These are phyloP conservation scores for Lamellibrachia satsuma DNA, from an alignment of 2,888 invertebrate genomes.

Conservation along the genomic window DNA sequence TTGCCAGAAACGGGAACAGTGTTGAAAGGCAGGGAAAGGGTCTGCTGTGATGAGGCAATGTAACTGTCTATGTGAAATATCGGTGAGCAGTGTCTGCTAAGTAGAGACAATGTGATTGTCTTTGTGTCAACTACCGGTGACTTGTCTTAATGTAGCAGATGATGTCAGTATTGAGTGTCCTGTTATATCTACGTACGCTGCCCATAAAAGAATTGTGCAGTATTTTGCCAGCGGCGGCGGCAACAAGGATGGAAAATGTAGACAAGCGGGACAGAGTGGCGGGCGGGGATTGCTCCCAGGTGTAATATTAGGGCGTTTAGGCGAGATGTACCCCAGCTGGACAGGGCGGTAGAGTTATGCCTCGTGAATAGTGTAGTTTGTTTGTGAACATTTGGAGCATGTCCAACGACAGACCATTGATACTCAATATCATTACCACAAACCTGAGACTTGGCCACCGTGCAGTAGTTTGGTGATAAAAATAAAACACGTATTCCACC, in stretches of 20 bases:
- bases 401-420: background rate
- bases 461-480: background rate
- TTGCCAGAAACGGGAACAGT: background rate
- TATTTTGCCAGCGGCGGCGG: background rate
- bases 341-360: background rate
- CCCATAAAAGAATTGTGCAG: background rate
- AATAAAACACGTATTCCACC: background rate
- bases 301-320: conserved; percentile 12
- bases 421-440: background rate
- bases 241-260: conserved; percentile 9
- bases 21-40: conserved; percentile 6
- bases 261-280: background rate
- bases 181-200: background rate
- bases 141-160: background rate
- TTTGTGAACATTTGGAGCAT: conserved; percentile 13
- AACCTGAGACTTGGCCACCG: background rate
- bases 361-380: background rate
- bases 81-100: background rate
- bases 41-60: background rate
- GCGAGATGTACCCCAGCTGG: background rate
- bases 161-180: background rate
- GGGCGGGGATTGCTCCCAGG: background rate
- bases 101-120: background rate
- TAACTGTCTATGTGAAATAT: background rate
- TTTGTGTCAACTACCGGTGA: background rate